Evolutionary conservation across 30 jellyfish, hydroid and myxozoan genomes (phyloP), one percentile per base, ranked within the genome.

Genomic region (Mastigias papua): DNA sequence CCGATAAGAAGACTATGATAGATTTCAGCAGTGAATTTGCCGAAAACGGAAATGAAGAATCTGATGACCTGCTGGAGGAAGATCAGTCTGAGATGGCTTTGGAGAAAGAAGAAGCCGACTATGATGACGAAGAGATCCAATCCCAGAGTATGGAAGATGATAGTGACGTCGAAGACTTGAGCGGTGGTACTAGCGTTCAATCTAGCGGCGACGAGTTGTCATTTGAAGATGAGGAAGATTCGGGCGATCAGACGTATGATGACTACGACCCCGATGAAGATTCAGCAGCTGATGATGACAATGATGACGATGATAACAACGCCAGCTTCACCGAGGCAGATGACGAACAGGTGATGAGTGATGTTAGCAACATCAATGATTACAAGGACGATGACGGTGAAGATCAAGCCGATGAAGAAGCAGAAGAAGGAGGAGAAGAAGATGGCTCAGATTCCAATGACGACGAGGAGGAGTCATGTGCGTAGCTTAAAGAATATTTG

Each of bases 21-120:
- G 93, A 84, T 37, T 84, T 84, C 74, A 58, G 73, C 25, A 84
- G 93, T 87, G 93, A 84, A 37, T 84, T 84, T 48, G 35, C 81
- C 69, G 90, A 80, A 23, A 60, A 54, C 69, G 90, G 74, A 30
- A 35, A 61, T 66, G 93, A 50, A 11, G 93, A 31, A 2, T 20
- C 74, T 21, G 84, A 84, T 25, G 93, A 84, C 57, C 72, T 86
- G 49, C 87, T 32, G 82, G 95, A 86, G 46, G 83, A 73, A 61
- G 95, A 86, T 76, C 95, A 86, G 72, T 74, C 95, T 1, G 89
- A 86, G 81, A 20, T 74, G 70, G 95, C 95, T 49, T 66, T 73
- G 29, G 95, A 86, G 69, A 86, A 86, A 48, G 95, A 74, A 28
- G 89, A 86, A 78, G 95, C 89, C 82, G 95, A 84, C 66, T 84